phyloP scores from a whole-genome alignment of 2,888 invertebrate species.

The Eupithecia subfuscata region DNA sequence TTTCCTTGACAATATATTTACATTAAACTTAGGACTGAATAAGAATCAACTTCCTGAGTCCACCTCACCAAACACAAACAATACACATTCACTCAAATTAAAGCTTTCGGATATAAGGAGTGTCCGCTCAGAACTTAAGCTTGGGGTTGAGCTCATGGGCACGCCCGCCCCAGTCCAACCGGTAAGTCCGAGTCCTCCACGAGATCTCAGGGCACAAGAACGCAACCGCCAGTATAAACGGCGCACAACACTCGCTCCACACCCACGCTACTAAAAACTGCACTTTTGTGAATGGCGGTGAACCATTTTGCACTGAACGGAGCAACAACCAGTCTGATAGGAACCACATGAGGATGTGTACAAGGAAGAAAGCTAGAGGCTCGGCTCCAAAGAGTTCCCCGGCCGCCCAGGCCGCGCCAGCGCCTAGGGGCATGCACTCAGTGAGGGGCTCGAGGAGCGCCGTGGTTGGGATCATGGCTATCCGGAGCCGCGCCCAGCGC shows the following conservation, averaged over 20 bases:
- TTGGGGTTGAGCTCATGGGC: conserved; percentile 94
- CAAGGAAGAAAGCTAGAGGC: conserved; percentile 94
- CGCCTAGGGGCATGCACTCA: conserved; percentile 97
- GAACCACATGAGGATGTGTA: conserved; percentile 97
- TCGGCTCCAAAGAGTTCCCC: conserved; percentile 93
- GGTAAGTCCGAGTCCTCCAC: conserved; percentile 96
- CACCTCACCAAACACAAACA: conserved; percentile 14
- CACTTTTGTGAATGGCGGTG: conserved; percentile 96
- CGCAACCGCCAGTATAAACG: conserved; percentile 94
- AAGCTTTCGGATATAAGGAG: conserved; percentile 67
- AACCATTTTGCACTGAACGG: conserved; percentile 94
- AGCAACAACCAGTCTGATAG: conserved; percentile 97
- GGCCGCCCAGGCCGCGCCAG: conserved; percentile 95
- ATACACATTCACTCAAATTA: conserved; percentile 60
- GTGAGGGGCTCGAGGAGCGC: conserved; percentile 96
- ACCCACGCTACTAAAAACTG: conserved; percentile 98
- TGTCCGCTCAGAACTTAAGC: conserved; percentile 84
- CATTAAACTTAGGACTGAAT: not conserved
- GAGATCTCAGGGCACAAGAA: conserved; percentile 94
- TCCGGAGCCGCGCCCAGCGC: conserved; percentile 97
- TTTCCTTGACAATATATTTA: not conserved
- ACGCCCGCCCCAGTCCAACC: conserved; percentile 97
- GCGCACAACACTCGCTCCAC: conserved; percentile 95
- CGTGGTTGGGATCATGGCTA: conserved; percentile 97
- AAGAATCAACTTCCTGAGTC: conserved; percentile 11